Percentiles rank a stretch among this genome's conserved stretches.
phyloP scores from a whole-genome alignment of 2,113 vertebrate genomes.

The Tinamus guttatus region DNA sequence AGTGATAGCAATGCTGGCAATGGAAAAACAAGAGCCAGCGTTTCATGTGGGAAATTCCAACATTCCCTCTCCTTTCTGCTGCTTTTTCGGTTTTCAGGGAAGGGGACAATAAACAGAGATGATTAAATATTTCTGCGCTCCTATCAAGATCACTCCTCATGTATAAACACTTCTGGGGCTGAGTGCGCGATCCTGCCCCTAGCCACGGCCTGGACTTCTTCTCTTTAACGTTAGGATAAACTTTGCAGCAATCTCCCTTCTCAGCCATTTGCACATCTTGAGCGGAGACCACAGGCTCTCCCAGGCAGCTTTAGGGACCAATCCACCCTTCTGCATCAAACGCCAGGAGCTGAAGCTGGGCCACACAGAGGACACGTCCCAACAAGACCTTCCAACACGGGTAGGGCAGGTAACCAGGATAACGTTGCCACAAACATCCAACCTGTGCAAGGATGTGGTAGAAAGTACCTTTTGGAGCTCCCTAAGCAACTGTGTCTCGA shows the following conservation, averaged over 20 bases:
- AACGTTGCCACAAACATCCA: neutral
- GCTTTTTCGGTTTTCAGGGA: neutral
- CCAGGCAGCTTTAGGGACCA: neutral
- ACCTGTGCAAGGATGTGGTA: fast-evolving
- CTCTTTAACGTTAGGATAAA: neutral
- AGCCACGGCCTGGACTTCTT: neutral
- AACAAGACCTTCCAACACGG: neutral
- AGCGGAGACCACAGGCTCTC: neutral
- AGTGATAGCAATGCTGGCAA: neutral
- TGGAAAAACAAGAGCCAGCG: neutral
- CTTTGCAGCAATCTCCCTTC: neutral
- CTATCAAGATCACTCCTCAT: neutral
- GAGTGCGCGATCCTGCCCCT: neutral
- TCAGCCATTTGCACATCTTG: neutral
- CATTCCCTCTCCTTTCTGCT: neutral
- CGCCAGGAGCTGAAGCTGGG: neutral
- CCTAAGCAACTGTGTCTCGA: neutral
- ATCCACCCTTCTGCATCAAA: neutral
- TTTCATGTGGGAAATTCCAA: neutral
- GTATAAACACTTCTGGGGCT: neutral
- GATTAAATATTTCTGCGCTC: neutral
- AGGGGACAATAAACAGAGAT: neutral
- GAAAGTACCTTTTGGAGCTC: fast-evolving
- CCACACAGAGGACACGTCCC: neutral
- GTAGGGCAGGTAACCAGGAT: neutral